Conservation (phyloP, 2,888 invertebrate genomes). For the Euzophera pinguis region DNA sequence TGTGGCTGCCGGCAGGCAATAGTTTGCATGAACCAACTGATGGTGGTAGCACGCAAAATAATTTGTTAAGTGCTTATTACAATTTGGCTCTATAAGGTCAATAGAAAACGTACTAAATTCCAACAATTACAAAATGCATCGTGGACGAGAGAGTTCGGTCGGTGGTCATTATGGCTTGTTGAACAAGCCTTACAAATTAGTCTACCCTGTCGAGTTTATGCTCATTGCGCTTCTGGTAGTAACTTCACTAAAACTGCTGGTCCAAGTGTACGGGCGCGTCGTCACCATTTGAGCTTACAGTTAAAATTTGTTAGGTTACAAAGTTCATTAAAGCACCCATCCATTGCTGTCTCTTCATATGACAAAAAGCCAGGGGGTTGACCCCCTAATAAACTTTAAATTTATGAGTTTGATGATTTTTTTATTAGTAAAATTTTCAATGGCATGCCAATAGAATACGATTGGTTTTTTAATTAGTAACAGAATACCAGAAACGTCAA, state of each 20-base stretch:
- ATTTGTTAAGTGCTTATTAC: too few relatives aligned
- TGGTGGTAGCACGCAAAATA: too few relatives aligned
- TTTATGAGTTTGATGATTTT: too few relatives aligned
- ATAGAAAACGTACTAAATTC: not conserved
- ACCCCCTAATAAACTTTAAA: too few relatives aligned
- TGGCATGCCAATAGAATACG: too few relatives aligned
- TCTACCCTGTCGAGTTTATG: constrained; percentile 6
- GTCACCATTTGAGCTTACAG: constrained; percentile 9
- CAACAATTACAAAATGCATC: not conserved
- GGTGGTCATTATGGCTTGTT: constrained; percentile 9
- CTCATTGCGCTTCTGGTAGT: constrained; percentile 9
- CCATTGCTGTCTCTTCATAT: too few relatives aligned
- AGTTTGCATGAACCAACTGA: too few relatives aligned
- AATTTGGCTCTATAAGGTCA: not conserved
- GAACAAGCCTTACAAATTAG: constrained; percentile 9
- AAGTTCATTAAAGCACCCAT: not conserved
- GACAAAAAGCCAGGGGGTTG: too few relatives aligned
- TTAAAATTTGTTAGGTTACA: constrained; percentile 1
- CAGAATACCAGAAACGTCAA: too few relatives aligned
- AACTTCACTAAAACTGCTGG: constrained; percentile 10
- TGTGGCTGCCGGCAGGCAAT: too few relatives aligned
- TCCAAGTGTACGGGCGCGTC: constrained; percentile 1
- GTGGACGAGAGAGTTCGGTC: not conserved
- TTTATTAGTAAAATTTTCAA: too few relatives aligned
- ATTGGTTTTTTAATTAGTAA: too few relatives aligned